A percentile compares a stretch with the other conserved stretches of the same genome.
These are phyloP conservation scores for Vireo griseus DNA, from an alignment of 2,797 vertebrate genomes.

Conservation along the genomic window DNA sequence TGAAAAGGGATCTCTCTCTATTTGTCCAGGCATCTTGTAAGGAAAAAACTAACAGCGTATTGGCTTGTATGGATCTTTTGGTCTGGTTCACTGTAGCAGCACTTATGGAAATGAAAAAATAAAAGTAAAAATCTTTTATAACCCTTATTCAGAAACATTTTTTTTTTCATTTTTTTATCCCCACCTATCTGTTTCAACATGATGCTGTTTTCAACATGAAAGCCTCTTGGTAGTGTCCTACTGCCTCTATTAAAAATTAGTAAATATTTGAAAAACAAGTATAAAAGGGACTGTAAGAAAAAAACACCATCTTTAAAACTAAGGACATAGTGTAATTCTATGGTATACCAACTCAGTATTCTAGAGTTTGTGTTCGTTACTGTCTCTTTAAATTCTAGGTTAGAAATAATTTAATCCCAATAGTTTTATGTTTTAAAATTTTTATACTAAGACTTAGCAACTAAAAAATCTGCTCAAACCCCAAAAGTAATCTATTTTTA, in stretches of 20 bases:
- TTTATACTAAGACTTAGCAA: not conserved
- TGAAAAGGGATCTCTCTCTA: not conserved
- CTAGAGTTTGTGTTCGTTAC: not conserved
- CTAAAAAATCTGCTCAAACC: not conserved
- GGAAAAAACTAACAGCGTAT: not conserved
- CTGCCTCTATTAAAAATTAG: not conserved
- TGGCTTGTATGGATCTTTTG: not conserved
- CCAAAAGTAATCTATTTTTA: not conserved
- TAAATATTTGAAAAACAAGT: not conserved
- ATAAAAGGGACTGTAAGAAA: not conserved
- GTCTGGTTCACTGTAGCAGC: not conserved
- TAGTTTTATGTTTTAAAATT: not conserved
- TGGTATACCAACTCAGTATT: not conserved
- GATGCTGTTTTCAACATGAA: not conserved
- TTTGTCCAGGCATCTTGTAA: not conserved
- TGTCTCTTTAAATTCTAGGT: not conserved
- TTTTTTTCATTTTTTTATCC: not conserved
- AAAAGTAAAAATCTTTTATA: not conserved
- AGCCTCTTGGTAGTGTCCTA: not conserved
- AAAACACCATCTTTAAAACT: not conserved
- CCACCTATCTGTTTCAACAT: not conserved
- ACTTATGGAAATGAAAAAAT: not conserved
- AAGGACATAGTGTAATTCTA: not conserved
- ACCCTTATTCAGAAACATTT: not conserved
- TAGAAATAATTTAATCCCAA: not conserved